Base-by-base conservation (phyloP, 2,113 vertebrate genomes). In the Pelmatolapia mariae region DNA sequence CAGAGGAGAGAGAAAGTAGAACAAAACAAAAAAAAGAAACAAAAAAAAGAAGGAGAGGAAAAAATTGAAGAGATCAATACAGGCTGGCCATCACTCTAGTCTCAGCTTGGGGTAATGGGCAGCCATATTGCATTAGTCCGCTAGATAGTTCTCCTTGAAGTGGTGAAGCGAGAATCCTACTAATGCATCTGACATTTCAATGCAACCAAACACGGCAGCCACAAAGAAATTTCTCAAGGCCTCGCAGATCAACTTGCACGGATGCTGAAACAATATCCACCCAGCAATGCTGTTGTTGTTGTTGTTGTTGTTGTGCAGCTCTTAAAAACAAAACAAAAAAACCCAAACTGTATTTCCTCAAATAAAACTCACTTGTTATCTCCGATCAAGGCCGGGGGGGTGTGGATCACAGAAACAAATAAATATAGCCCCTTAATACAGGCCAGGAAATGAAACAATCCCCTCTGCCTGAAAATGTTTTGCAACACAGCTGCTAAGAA, bases 101-200 rank as follows among this genome's bases (percentile, higher is more conserved):
- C 90, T 90, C 90, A 79, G 91, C 93, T 92, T 82, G 89, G 90
- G 80, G 91, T 95, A 95, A 95, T 95, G 95, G 95, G 89, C 40
- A 92, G 88, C 92, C 94, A 92, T 94, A 96, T 95, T 95, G 93
- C 94, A 95, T 95, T 96, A 95, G 93, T 86, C 85, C 16, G 15
- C 86, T 87, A 85, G 93, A 93, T 92, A 93, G 89, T 87, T 95
- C 93, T 94, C 89, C 95, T 95, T 95, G 94, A 95, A 95, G 94
- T 95, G 93, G 93, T 88, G 92, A 93, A 91, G 92, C 86, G 89
- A 94, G 95, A 92, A 92, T 93, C 86, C 89, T 90, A 84, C 94
- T 95, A 95, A 96, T 95, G 95, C 93, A 93, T 95, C 90, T 94
- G 94, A 94, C 94, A 95, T 94, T 94, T 95, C 80, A 71, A 78